Conservation (phyloP, 2,797 vertebrate genomes). For the Propithecus deckenii region DNA sequence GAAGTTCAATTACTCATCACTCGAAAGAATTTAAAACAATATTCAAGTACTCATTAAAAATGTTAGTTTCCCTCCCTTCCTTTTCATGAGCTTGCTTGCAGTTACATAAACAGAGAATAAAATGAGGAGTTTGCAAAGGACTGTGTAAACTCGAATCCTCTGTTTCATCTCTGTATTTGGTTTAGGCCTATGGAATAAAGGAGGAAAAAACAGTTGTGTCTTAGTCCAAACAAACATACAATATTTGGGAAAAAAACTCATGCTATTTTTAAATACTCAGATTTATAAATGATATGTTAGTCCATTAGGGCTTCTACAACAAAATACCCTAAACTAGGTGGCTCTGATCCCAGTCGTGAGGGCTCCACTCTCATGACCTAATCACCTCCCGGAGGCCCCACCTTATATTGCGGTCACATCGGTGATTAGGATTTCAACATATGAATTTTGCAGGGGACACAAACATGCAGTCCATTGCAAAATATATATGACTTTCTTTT, state of each 20-base stretch:
- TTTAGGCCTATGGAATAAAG: not conserved
- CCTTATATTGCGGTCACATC: not conserved
- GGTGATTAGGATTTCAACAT: not conserved
- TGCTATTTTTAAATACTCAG: not conserved
- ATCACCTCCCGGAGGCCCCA: not conserved
- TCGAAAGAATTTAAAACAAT: not conserved
- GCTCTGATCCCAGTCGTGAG: not conserved
- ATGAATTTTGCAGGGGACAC: not conserved
- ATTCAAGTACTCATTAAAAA: not conserved
- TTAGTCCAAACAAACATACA: not conserved
- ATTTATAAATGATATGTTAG: not conserved
- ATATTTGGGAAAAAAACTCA: fast-evolving
- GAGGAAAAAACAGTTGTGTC: not conserved
- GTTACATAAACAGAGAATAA: not conserved
- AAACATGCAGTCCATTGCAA: not conserved
- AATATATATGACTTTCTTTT: not conserved
- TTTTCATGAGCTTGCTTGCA: not conserved
- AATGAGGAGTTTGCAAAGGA: not conserved
- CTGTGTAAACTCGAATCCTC: not conserved
- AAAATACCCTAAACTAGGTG: not conserved
- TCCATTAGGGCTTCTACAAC: not conserved
- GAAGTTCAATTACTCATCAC: not conserved
- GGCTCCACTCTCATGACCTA: fast-evolving
- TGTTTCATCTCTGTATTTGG: not conserved
- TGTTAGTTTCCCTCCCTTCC: not conserved